Evolutionary conservation across 2,113 vertebrate genomes (phyloP).

Genomic region (Crypturellus undulatus): DNA sequence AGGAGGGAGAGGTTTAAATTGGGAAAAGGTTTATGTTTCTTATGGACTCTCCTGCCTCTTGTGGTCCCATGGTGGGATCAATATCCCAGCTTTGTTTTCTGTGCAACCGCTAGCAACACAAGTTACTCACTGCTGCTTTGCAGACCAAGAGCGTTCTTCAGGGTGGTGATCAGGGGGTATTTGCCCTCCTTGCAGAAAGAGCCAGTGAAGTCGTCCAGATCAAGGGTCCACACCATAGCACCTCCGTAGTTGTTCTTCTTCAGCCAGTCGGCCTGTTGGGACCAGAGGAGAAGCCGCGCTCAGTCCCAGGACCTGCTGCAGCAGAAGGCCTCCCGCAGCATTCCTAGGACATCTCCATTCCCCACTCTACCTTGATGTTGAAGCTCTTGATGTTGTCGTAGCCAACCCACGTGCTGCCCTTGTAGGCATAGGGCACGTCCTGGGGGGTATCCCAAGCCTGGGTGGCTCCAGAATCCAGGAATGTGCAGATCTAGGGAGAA

Average conservation of each 20-base stretch:
- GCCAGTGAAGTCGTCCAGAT: constrained; percentile 84
- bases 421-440: constrained; percentile 81
- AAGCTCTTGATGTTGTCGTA: constrained; percentile 84
- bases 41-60: too few relatives aligned
- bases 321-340: not conserved
- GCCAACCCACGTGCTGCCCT: constrained; percentile 78
- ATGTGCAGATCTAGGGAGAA: constrained; percentile 75
- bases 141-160: constrained; percentile 79
- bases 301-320: not conserved
- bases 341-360: not conserved
- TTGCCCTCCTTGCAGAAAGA: not conserved
- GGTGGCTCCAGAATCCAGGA: constrained; percentile 77
- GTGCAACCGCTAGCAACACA: too few relatives aligned
- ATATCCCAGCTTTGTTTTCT: too few relatives aligned
- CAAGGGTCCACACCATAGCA: constrained; percentile 84
- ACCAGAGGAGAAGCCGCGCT: not conserved
- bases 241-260: constrained; percentile 80
- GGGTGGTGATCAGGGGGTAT: constrained; percentile 80
- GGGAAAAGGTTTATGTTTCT: too few relatives aligned
- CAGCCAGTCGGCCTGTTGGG: constrained; percentile 78
- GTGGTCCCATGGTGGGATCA: too few relatives aligned
- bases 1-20: too few relatives aligned
- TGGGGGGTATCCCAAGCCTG: constrained; percentile 73
- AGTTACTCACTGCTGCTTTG: not conserved
- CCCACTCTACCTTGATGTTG: constrained; percentile 75